A percentile compares a stretch with the other conserved stretches of the same genome.
Evolutionary conservation across 1,140 invertebrate genomes (phyloP).

Genomic region (Orussus abietinus): DNA sequence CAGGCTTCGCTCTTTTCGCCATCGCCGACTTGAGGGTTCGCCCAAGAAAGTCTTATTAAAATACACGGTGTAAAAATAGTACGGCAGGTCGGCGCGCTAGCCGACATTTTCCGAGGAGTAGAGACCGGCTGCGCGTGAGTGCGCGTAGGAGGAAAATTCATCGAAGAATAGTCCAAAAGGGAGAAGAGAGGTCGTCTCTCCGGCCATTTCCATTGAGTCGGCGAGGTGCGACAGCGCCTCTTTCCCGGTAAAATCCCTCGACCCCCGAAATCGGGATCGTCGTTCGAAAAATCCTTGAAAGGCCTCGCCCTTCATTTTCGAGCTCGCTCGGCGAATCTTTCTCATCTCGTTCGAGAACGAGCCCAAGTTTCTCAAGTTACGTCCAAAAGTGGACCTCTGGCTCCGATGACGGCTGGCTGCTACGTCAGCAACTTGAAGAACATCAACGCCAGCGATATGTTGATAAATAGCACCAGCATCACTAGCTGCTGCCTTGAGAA

Average conservation of each 20-base stretch:
- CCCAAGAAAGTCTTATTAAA: conserved; percentile 34
- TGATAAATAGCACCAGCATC: conserved; percentile 92
- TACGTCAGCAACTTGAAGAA: conserved; percentile 96
- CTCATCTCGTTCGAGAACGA: conserved; percentile 8
- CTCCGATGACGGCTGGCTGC: conserved; percentile 44
- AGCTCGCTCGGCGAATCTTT: conserved; percentile 4
- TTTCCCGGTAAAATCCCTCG: too few species aligned
- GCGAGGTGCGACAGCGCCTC: too few species aligned
- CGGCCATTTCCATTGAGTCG: too few species aligned
- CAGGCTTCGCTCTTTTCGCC: too few species aligned
- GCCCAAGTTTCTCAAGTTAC: conserved; percentile 34
- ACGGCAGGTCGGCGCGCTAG: conserved; percentile 25
- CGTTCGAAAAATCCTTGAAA: conserved; percentile 26
- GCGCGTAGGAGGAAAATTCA: too few species aligned
- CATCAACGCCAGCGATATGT: conserved; percentile 93
- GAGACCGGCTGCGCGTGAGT: too few species aligned
- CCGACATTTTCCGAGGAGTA: too few species aligned
- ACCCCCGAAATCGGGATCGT: conserved; percentile 29
- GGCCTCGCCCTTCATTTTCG: conserved; percentile 6
- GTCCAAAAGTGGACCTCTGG: conserved; percentile 41
- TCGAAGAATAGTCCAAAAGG: too few species aligned
- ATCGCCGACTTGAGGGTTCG: not conserved
- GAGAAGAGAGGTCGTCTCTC: too few species aligned
- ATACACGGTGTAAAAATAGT: conserved; percentile 50
- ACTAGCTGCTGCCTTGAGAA: conserved; percentile 94